phyloP scores from a whole-genome alignment of 2,797 vertebrate genomes.

The Zenarchopterus dispar region DNA sequence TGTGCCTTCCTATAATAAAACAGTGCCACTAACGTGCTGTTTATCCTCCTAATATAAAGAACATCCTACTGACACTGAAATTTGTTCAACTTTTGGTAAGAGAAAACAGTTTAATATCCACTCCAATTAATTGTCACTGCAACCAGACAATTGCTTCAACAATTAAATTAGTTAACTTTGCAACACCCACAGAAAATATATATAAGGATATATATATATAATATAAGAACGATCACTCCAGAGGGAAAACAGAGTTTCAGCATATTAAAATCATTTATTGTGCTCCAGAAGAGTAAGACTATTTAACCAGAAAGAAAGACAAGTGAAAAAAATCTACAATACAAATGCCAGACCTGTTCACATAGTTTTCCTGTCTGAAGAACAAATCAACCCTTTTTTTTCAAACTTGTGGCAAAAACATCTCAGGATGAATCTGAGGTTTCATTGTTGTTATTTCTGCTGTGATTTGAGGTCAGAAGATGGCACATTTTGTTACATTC shows the following conservation, averaged over 20 bases:
- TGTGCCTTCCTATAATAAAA: too few species aligned
- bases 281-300: slow-evolving; percentile 88
- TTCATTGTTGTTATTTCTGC: slow-evolving; percentile 65
- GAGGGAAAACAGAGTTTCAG: slow-evolving; percentile 63
- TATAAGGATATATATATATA: too few species aligned
- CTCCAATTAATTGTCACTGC: too few species aligned
- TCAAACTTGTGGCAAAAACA: slow-evolving; percentile 61
- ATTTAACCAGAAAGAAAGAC: slow-evolving; percentile 88
- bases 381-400: slow-evolving; percentile 68
- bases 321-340: slow-evolving; percentile 84
- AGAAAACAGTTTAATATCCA: too few species aligned
- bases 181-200: slow-evolving; percentile 25
- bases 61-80: too few species aligned
- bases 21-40: too few species aligned
- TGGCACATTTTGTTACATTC: slow-evolving; percentile 83
- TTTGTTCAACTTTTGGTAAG: too few species aligned
- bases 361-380: slow-evolving; percentile 68
- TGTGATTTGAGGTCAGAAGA: slow-evolving; percentile 79
- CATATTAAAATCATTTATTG: slow-evolving; percentile 89
- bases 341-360: slow-evolving; percentile 82
- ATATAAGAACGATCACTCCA: slow-evolving; percentile 49
- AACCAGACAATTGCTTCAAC: too few species aligned
- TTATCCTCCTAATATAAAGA: too few species aligned
- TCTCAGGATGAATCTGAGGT: slow-evolving; percentile 66
- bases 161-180: slow-evolving; percentile 50